These are phyloP conservation scores for Pogonomyrmex californicus DNA, from an alignment of 1,140 invertebrate species.

Conservation along the genomic window DNA sequence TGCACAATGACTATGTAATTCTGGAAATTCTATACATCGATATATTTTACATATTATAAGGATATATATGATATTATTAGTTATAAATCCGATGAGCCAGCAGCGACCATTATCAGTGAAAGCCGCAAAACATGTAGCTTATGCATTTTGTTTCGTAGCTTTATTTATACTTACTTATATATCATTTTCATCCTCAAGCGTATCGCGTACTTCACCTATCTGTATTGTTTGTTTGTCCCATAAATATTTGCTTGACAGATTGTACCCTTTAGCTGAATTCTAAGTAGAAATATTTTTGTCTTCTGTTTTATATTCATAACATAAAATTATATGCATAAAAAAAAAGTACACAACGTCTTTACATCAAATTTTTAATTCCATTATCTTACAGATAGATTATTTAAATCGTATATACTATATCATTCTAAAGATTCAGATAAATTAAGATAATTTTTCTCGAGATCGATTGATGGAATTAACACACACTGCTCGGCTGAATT, in stretches of 20 bases:
- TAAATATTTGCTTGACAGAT: slow-evolving; percentile 68
- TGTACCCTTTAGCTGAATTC: slow-evolving; percentile 67
- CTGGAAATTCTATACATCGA: slow-evolving; percentile 78
- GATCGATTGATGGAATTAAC: slow-evolving; percentile 12
- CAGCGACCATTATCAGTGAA: slow-evolving; percentile 87
- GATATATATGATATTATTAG: slow-evolving; percentile 54
- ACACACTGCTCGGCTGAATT: slow-evolving; percentile 77
- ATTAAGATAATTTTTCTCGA: slow-evolving; percentile 9
- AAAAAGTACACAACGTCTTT: slow-evolving; percentile 10
- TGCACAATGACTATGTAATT: slow-evolving; percentile 87
- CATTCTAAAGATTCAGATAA: not conserved
- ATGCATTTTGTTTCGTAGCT: slow-evolving; percentile 68
- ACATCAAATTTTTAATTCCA: not conserved
- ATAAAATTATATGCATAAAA: too few relatives aligned
- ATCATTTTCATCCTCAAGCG: slow-evolving; percentile 75
- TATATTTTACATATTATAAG: slow-evolving; percentile 64
- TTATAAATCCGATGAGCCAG: slow-evolving; percentile 84
- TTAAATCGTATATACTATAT: slow-evolving; percentile 22
- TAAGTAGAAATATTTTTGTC: slow-evolving; percentile 67
- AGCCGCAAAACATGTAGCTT: slow-evolving; percentile 79
- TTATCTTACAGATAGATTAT: not conserved
- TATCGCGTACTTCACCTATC: slow-evolving; percentile 64
- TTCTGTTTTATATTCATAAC: slow-evolving; percentile 62
- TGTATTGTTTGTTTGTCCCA: slow-evolving; percentile 72
- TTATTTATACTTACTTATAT: slow-evolving; percentile 73